These are phyloP conservation scores for Lypha dubia DNA, from an alignment of 2,888 invertebrate genomes.

Conservation along the genomic window DNA sequence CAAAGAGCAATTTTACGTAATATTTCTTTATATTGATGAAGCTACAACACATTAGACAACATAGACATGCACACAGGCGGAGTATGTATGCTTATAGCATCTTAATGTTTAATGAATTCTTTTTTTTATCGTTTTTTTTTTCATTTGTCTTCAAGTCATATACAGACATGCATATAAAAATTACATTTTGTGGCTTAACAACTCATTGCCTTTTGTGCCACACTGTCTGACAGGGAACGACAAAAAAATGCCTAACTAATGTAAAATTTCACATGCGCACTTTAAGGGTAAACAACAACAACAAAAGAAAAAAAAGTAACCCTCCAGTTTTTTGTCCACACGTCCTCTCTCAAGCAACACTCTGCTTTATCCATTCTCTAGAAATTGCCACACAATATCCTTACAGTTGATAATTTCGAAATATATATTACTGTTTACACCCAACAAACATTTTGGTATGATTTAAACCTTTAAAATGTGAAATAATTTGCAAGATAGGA, in stretches of 20 bases:
- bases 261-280: constrained; percentile 65
- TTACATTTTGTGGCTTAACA: constrained; percentile 64
- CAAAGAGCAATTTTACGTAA: constrained; percentile 36
- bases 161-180: constrained; percentile 2
- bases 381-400: constrained; percentile 39
- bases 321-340: constrained; percentile 15
- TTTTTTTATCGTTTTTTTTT: constrained; percentile 14
- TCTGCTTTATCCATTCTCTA: constrained; percentile 10
- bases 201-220: constrained; percentile 66
- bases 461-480: too few species aligned
- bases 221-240: constrained; percentile 54
- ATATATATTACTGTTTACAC: not conserved
- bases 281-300: constrained; percentile 50
- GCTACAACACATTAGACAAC: not conserved
- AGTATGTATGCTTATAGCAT: constrained; percentile 35
- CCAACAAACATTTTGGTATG: not conserved
- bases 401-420: constrained; percentile 7
- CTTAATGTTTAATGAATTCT: constrained; percentile 60
- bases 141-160: not conserved
- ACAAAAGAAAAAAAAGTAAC: constrained; percentile 43
- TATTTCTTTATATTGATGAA: not conserved
- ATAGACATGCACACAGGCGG: too few species aligned
- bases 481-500: too few species aligned
- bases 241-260: constrained; percentile 41
- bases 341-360: not conserved